Base-by-base conservation (phyloP, 1,140 invertebrate genomes). In the Caenorhabditis inopinata region DNA sequence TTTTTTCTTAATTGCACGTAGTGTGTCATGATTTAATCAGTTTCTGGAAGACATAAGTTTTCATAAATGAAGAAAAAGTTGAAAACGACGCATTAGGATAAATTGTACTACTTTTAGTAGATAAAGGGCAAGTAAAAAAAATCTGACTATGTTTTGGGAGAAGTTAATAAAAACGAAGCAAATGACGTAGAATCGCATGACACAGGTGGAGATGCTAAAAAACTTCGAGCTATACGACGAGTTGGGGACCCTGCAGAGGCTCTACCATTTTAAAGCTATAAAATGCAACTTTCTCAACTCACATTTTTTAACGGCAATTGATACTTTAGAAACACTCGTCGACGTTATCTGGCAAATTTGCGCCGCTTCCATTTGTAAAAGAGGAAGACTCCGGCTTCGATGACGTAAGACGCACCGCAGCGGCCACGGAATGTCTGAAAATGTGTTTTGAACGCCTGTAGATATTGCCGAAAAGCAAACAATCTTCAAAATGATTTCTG, bases 391-490 rank as follows among this genome's bases (percentile, higher is more conserved):
- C 58, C n/a, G 58, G 58, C 58, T 68, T 68, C 58, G 58, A 68
- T 68, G 58, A 21, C 58, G 58, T 9, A 38, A 68, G 25, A 68
- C 58, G 58, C 58, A 42, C 29, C 32, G 58, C 58, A 32, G 32
- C 58, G 58, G 58, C 58, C 58, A 68, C 58, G 58, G 58, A 68
- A 68, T 68, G 58, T 68, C 58, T 68, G 58, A 21, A 68, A 38
- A 68, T 6, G 12, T n/a, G 18, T 25, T n/a, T n/a, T 9, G 49
- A 53, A 6, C 6, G 23, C 27, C 23, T 5, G 49, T 1, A 7
- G 49, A 51, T 58, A 32, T 32, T 58, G 12, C 1, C 14, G 14
- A 12, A 32, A n/a, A n/a, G n/a, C n/a, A n/a, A n/a, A n/a, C n/a
- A n/a, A n/a, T n/a, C n/a, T n/a, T n/a, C n/a, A n/a, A n/a, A n/a